Evolutionary conservation across 2,888 invertebrate species (phyloP).

Genomic region (Caenorhabditis drosophilae): DNA sequence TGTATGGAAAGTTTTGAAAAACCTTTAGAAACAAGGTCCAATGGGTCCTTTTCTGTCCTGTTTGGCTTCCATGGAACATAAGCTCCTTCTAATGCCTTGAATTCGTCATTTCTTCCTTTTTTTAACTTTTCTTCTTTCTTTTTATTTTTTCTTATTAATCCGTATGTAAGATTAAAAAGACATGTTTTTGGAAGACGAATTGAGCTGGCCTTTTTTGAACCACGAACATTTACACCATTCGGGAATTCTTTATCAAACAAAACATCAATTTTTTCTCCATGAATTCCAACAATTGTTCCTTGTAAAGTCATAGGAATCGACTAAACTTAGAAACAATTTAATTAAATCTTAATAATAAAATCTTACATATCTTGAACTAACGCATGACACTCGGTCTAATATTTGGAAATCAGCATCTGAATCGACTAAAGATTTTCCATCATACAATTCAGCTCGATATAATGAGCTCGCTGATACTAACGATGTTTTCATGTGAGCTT

Average conservation of each 20-base stretch:
- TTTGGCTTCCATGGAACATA: slow-evolving; percentile 23
- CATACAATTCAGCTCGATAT: slow-evolving; percentile 38
- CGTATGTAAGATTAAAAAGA: slow-evolving; percentile 48
- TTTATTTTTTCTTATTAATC: slow-evolving; percentile 26
- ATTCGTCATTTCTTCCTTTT: no score
- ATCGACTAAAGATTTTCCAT: slow-evolving; percentile 75
- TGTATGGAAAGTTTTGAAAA: no score
- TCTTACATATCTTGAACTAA: slow-evolving; percentile 5
- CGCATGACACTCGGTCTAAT: slow-evolving; percentile 81
- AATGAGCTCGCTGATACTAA: not conserved
- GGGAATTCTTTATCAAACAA: slow-evolving; percentile 82
- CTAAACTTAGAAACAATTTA: slow-evolving; percentile 73
- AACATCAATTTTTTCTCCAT: slow-evolving; percentile 76
- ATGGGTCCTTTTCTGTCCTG: no score
- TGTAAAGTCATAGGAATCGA: slow-evolving; percentile 66
- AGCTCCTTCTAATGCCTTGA: slow-evolving; percentile 7
- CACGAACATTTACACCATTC: slow-evolving; percentile 73
- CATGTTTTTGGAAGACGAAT: slow-evolving; percentile 32
- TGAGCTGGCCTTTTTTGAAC: slow-evolving; percentile 15
- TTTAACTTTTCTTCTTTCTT: slow-evolving; percentile 10
- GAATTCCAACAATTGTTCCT: slow-evolving; percentile 80
- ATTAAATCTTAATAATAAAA: not conserved
- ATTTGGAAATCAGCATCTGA: slow-evolving; percentile 76
- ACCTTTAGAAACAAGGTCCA: no score
- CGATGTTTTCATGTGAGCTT: slow-evolving; percentile 5